phyloP scores from a whole-genome alignment of 2,888 invertebrate genomes.

The Diaperis boleti region DNA sequence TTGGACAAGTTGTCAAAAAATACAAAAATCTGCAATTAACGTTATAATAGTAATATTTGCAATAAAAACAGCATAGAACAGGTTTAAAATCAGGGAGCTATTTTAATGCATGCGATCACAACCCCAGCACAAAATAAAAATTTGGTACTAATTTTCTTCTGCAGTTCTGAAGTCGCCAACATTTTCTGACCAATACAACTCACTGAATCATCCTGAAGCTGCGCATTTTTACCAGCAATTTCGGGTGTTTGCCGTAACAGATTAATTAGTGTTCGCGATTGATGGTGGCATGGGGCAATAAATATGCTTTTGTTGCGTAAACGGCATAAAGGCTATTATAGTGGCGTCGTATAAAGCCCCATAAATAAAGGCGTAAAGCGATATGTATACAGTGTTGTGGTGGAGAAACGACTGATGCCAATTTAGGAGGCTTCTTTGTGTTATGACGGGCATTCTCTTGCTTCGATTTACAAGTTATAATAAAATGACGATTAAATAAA shows the following conservation, averaged over 20 bases:
- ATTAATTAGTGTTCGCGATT: slow-evolving; percentile 28
- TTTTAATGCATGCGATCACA: too few species aligned
- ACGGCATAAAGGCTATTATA: slow-evolving; percentile 35
- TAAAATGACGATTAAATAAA: slow-evolving; percentile 41
- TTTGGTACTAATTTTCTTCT: too few species aligned
- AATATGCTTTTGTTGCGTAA: slow-evolving; percentile 37
- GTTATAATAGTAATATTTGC: too few species aligned
- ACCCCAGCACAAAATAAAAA: too few species aligned
- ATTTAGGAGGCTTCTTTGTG: slow-evolving; percentile 37
- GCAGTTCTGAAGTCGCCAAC: slow-evolving; percentile 47
- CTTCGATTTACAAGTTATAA: slow-evolving; percentile 37
- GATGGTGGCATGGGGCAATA: slow-evolving; percentile 24
- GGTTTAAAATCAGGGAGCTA: too few species aligned
- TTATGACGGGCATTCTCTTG: slow-evolving; percentile 37
- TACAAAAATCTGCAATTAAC: too few species aligned
- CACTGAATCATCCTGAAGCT: slow-evolving; percentile 48
- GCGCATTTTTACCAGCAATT: not conserved
- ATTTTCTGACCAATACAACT: slow-evolving; percentile 51
- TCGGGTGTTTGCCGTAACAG: slow-evolving; percentile 2
- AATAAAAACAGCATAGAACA: too few species aligned
- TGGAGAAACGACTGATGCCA: slow-evolving; percentile 26
- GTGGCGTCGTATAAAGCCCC: slow-evolving; percentile 37
- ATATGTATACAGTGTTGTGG: slow-evolving; percentile 24
- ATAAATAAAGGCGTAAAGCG: slow-evolving; percentile 36
- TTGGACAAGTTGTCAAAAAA: too few species aligned